Base-by-base conservation (phyloP, 2,113 vertebrate species). In the Hydropotes inermis region DNA sequence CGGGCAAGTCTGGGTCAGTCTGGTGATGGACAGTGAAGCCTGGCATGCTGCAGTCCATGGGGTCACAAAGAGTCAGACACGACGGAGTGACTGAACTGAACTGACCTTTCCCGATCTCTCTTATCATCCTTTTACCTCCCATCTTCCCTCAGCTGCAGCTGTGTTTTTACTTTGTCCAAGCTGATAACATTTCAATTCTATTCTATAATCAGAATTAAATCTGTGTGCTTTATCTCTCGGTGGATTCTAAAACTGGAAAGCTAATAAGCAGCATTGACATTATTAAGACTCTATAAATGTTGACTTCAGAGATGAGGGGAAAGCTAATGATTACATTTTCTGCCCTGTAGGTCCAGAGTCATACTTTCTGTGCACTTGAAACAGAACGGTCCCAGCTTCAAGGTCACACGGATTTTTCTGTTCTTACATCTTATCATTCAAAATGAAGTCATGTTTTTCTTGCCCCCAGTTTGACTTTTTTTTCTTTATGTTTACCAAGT, bases 211-310 rank as follows among this genome's bases (percentile, higher is more conserved):
- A 23, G 86, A 94, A 87, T 94, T 50, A 86, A 92, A 92, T 92
- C 27, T 85, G 87, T 45, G 67, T 33, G 58, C n/a, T 52, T 94
- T 89, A 10, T 96, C 33, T 61, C 57, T 64, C 15, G 2, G 45
- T 82, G 43, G 94, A 85, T 81, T 74, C 84, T 89, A 89, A 74
- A 86, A 64, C 58, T 52, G n/a, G 58, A 89, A 92, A 86, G 60
- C 67, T 97, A 89, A 83, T 89, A 92, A 92, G 58, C 79, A 45
- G 13, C 94, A 50, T 45, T 61, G 95, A 94, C 91, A 81, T 95
- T 61, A 67, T 89, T 94, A 89, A 92, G 67, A 61, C 88, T 89
- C n/a, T 94, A 60, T 85, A 95, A 85, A 81, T 87, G 92, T 94
- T 92, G 91, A 96, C 85, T 64, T 84, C 16, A 50, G 92, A 76